These are phyloP conservation scores for Pelvicachromis taeniatus DNA, from an alignment of 2,113 vertebrate genomes.

Conservation along the genomic window DNA sequence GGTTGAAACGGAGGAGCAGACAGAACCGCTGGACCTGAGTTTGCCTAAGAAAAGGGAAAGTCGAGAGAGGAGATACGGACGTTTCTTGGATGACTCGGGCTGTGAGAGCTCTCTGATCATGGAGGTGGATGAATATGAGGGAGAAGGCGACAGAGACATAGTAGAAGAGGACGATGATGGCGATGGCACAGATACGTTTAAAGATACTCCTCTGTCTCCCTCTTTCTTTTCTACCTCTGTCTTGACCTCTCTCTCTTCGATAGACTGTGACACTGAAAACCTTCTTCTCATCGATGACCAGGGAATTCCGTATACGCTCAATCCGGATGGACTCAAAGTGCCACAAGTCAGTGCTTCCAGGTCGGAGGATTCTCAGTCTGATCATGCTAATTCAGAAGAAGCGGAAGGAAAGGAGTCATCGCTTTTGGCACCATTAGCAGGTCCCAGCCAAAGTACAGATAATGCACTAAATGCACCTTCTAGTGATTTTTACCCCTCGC, in stretches of 20 bases:
- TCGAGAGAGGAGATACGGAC: constrained; percentile 27
- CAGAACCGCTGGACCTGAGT: constrained; percentile 72
- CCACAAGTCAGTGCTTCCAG: constrained; percentile 57
- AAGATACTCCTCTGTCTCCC: constrained; percentile 23
- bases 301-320: constrained; percentile 76
- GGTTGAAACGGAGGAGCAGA: constrained; percentile 39
- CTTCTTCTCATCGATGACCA: constrained; percentile 76
- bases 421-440: not conserved
- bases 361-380: not conserved
- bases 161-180: constrained; percentile 66
- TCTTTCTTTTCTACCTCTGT: constrained; percentile 38
- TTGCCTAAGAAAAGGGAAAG: constrained; percentile 62
- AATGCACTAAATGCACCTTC: constrained; percentile 23
- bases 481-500: not conserved
- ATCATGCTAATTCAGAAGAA: not conserved
- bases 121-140: constrained; percentile 77
- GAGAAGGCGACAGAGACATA: constrained; percentile 63
- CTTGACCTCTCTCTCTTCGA: constrained; percentile 19
- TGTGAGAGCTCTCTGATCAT: constrained; percentile 69
- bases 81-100: constrained; percentile 44
- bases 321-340: constrained; percentile 70
- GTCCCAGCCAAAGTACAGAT: constrained; percentile 34
- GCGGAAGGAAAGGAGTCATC: not conserved
- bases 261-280: constrained; percentile 51
- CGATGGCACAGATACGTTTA: not conserved